phyloP scores from a whole-genome alignment of 2,888 invertebrate species.

The Drosophila bunnanda region DNA sequence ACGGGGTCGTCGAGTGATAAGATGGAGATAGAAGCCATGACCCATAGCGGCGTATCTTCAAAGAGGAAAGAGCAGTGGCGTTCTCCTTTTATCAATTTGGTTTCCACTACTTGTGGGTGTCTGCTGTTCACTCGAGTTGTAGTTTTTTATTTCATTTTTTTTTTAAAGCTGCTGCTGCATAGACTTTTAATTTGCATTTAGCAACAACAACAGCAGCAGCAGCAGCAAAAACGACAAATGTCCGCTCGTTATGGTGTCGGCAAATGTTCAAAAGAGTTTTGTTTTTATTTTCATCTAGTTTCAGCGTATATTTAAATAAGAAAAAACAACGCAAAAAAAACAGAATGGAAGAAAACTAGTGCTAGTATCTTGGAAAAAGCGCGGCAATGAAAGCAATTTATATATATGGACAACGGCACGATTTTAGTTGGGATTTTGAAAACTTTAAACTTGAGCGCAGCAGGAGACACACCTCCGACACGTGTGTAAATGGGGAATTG shows the following conservation, averaged over 20 bases:
- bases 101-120: slow-evolving; percentile 57
- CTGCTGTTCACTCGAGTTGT: slow-evolving; percentile 8
- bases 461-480: slow-evolving; percentile 26
- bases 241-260: slow-evolving; percentile 69
- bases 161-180: slow-evolving; percentile 30
- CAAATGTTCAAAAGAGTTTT: slow-evolving; percentile 67
- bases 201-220: slow-evolving; percentile 38
- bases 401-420: slow-evolving; percentile 14
- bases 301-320: slow-evolving; percentile 64
- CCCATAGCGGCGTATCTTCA: slow-evolving; percentile 15
- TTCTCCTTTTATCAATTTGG: slow-evolving; percentile 25
- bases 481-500: slow-evolving; percentile 11
- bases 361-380: slow-evolving; percentile 11
- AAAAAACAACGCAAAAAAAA: slow-evolving; percentile 8
- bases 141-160: slow-evolving; percentile 12
- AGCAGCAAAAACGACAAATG: slow-evolving; percentile 49
- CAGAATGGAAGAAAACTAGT: slow-evolving; percentile 22
- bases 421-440: slow-evolving; percentile 9
- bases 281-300: slow-evolving; percentile 41
- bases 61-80: slow-evolving; percentile 1
- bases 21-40: slow-evolving; percentile 8
- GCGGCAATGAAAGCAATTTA: slow-evolving; percentile 3
- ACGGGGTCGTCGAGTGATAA: slow-evolving; percentile 29
- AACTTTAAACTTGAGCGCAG: slow-evolving; percentile 22
- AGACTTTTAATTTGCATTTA: slow-evolving; percentile 73